Percentiles rank a stretch among this genome's conserved stretches.
These are phyloP conservation scores for Macquaria ambigua DNA, from an alignment of 2,113 vertebrate species.

Conservation along the genomic window DNA sequence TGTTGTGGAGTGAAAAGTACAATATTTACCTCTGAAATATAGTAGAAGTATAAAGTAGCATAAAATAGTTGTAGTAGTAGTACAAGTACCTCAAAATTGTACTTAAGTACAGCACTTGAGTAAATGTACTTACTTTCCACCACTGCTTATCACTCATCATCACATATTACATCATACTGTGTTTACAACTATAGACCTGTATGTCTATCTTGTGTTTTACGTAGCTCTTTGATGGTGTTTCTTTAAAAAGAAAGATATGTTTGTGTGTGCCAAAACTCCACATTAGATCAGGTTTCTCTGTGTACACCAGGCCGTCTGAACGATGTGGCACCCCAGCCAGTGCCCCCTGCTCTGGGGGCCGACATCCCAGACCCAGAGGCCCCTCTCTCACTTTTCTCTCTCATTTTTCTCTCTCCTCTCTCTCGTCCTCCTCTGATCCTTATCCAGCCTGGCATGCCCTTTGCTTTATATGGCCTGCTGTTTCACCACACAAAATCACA, in stretches of 20 bases:
- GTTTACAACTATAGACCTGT: too few species aligned
- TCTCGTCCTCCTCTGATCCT: conserved; percentile 76
- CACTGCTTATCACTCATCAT: not conserved
- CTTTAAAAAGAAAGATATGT: not conserved
- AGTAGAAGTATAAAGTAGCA: not conserved
- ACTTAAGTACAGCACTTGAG: not conserved
- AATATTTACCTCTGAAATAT: not conserved
- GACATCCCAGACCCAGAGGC: conserved; percentile 68
- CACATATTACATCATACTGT: not conserved
- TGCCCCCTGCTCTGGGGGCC: conserved; percentile 63
- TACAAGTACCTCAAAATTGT: not conserved
- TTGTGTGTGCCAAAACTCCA: conserved; percentile 38
- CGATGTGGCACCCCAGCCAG: conserved; percentile 71
- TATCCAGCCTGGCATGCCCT: conserved; percentile 82
- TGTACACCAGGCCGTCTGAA: conserved; percentile 77
- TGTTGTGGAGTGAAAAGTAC: too few species aligned
- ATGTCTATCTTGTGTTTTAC: not conserved
- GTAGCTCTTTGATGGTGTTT: not conserved
- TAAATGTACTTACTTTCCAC: not conserved
- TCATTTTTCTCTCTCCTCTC: conserved; percentile 46
- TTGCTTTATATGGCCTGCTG: conserved; percentile 74
- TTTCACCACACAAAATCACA: conserved; percentile 63
- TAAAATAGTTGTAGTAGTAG: not conserved
- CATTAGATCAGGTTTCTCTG: conserved; percentile 84
- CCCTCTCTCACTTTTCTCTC: conserved; percentile 62